Percentiles rank a stretch among this genome's conserved stretches.
Evolutionary conservation across 2,888 invertebrate genomes (phyloP).

Genomic region (Eupithecia pulchellata): DNA sequence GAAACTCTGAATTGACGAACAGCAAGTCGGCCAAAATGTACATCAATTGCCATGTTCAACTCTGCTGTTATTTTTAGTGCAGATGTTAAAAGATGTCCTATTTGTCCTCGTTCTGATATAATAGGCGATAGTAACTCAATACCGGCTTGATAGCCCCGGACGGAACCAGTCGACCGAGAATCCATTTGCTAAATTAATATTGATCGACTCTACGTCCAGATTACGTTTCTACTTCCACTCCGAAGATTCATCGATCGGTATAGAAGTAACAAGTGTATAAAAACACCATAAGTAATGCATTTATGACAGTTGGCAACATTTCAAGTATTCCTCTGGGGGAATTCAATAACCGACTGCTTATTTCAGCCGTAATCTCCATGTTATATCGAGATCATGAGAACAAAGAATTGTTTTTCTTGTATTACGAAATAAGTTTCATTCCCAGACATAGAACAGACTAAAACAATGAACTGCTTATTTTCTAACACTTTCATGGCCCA

Average conservation of each 20-base stretch:
- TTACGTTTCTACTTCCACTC: slow-evolving; percentile 31
- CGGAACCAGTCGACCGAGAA: slow-evolving; percentile 35
- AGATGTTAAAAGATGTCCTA: neutral
- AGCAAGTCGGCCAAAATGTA: neutral
- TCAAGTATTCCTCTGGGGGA: slow-evolving; percentile 50
- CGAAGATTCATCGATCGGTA: slow-evolving; percentile 28
- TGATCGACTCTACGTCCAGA: slow-evolving; percentile 48
- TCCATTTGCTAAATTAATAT: slow-evolving; percentile 60
- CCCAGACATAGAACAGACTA: slow-evolving; percentile 14
- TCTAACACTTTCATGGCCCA: too few relatives aligned
- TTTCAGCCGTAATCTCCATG: slow-evolving; percentile 43
- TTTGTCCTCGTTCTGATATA: slow-evolving; percentile 17
- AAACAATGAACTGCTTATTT: slow-evolving; percentile 21
- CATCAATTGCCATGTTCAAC: neutral
- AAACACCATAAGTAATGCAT: slow-evolving; percentile 43
- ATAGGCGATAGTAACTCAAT: slow-evolving; percentile 47
- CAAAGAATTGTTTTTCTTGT: slow-evolving; percentile 11
- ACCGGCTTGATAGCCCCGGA: slow-evolving; percentile 45
- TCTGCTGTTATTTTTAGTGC: neutral
- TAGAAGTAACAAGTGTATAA: slow-evolving; percentile 29
- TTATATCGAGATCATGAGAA: slow-evolving; percentile 29
- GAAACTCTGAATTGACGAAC: neutral
- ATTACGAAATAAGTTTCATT: slow-evolving; percentile 16
- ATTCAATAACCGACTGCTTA: slow-evolving; percentile 49
- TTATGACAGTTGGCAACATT: slow-evolving; percentile 53